phyloP scores from a whole-genome alignment of 1,140 invertebrate species.

The Heliothis subflexa region DNA sequence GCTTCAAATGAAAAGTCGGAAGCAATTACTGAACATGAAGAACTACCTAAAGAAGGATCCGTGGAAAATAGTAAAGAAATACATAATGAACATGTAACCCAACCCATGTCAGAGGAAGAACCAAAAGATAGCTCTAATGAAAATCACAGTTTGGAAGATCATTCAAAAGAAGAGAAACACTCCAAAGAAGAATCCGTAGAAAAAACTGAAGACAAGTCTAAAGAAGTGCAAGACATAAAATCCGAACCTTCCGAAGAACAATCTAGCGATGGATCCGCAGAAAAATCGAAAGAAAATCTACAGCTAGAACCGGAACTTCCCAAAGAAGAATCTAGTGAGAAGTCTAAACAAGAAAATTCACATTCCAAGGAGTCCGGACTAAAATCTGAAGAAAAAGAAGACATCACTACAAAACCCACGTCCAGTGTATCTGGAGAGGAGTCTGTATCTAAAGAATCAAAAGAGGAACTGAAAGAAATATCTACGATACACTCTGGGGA shows the following conservation, averaged over 20 bases:
- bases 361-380: background rate
- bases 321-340: conserved; percentile 47
- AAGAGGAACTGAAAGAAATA: conserved; percentile 44
- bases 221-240: conserved; percentile 14
- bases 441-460: conserved; percentile 33
- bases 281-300: conserved; percentile 49
- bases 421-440: conserved; percentile 22
- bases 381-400: conserved; percentile 19
- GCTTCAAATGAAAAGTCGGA: background rate
- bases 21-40: background rate
- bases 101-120: background rate
- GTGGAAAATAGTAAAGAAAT: background rate
- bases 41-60: background rate
- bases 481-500: background rate
- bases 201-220: background rate
- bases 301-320: background rate
- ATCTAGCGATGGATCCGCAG: conserved; percentile 21
- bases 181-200: conserved; percentile 31
- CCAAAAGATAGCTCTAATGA: background rate
- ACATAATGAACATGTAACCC: background rate
- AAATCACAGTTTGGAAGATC: background rate
- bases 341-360: conserved; percentile 31
- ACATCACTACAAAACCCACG: too few species aligned
- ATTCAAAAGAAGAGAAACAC: background rate
- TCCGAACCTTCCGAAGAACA: background rate